These are phyloP conservation scores for Leucophenga varia DNA, from an alignment of 1,140 invertebrate species.

Conservation along the genomic window DNA sequence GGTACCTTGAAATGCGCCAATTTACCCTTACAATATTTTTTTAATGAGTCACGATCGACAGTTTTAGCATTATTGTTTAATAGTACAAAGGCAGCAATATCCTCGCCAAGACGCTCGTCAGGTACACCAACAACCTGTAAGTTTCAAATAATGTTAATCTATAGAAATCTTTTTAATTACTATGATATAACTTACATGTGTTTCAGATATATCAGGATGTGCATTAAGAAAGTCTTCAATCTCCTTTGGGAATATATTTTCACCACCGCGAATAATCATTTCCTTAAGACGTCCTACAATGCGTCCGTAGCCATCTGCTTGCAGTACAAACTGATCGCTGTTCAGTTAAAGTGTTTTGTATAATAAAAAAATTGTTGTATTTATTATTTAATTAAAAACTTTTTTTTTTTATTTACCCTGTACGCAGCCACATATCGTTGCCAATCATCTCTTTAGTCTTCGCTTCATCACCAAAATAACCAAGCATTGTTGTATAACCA, in stretches of 20 bases:
- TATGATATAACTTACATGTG: slow-evolving; percentile 62
- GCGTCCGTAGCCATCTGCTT: slow-evolving; percentile 73
- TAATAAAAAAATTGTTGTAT: background rate
- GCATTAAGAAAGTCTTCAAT: slow-evolving; percentile 79
- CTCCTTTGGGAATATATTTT: slow-evolving; percentile 88
- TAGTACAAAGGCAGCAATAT: slow-evolving; percentile 73
- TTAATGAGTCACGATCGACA: slow-evolving; percentile 61
- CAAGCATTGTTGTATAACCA: slow-evolving; percentile 79
- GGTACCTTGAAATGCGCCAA: slow-evolving; percentile 85
- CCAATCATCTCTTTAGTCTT: slow-evolving; percentile 76
- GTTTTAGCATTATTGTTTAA: slow-evolving; percentile 58
- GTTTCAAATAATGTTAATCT: too few species aligned
- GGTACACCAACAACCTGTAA: slow-evolving; percentile 68
- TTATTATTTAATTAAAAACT: too few species aligned
- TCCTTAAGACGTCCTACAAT: slow-evolving; percentile 87
- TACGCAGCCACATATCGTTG: slow-evolving; percentile 80
- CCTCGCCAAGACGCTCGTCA: slow-evolving; percentile 78
- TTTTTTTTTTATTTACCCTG: slow-evolving; percentile 68
- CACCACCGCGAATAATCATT: slow-evolving; percentile 88
- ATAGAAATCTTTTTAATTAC: too few species aligned
- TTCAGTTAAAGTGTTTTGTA: background rate
- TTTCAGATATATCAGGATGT: slow-evolving; percentile 76
- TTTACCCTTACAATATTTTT: slow-evolving; percentile 72
- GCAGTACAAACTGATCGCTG: slow-evolving; percentile 78
- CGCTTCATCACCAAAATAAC: slow-evolving; percentile 83